phyloP scores from a whole-genome alignment of 2,888 invertebrate genomes.

The Trissolcus brochymenae region DNA sequence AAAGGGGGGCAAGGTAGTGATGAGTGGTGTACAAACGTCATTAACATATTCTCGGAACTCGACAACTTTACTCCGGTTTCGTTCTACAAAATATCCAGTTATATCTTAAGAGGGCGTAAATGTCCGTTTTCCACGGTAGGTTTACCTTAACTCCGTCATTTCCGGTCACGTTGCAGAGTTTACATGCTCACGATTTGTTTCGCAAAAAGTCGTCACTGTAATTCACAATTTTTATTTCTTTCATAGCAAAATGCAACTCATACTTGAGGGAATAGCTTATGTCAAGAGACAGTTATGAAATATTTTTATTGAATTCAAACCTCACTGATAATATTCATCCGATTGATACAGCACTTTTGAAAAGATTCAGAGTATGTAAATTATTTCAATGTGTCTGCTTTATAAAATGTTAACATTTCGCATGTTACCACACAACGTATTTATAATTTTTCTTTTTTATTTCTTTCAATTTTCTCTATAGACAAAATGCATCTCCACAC shows the following conservation, averaged over 20 bases:
- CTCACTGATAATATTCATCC: neutral
- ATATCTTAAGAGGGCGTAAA: slow-evolving; percentile 42
- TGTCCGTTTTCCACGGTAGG: slow-evolving; percentile 60
- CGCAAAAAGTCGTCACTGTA: slow-evolving; percentile 37
- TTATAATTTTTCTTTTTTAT: too few species aligned
- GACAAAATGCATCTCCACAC: too few species aligned
- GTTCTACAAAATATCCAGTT: slow-evolving; percentile 48
- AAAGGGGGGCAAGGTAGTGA: slow-evolving; percentile 18
- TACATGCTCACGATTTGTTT: slow-evolving; percentile 46
- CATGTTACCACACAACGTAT: too few species aligned
- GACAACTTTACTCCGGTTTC: slow-evolving; percentile 27
- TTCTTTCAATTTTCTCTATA: too few species aligned
- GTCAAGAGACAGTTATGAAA: neutral
- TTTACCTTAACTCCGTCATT: slow-evolving; percentile 66
- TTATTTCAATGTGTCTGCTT: too few species aligned
- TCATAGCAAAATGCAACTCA: too few species aligned
- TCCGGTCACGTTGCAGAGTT: slow-evolving; percentile 51
- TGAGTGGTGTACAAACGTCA: slow-evolving; percentile 46
- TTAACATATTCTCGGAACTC: slow-evolving; percentile 47
- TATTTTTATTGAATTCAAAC: neutral
- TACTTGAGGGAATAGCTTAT: too few species aligned
- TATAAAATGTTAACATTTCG: too few species aligned
- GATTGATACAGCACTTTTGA: too few species aligned
- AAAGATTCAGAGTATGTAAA: too few species aligned
- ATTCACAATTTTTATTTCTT: neutral